Percentiles rank a stretch among this genome's conserved stretches.
phyloP scores from a whole-genome alignment of 2,888 invertebrate species.

The Philhelius pedissequus region DNA sequence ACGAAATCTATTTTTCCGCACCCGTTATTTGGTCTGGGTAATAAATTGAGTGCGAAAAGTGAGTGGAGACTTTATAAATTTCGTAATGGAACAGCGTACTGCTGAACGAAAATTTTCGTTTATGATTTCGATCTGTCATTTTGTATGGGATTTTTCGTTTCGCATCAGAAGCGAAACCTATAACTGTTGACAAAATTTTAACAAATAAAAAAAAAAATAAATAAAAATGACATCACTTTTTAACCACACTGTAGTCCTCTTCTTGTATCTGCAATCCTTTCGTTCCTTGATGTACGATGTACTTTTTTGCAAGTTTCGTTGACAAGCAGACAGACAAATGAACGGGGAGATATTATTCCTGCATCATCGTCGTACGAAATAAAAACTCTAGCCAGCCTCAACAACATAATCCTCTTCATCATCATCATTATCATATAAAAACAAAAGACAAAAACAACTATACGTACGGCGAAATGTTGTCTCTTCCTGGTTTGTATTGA shows the following conservation, averaged over 20 bases:
- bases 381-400: slow-evolving; percentile 18
- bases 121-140: too few relatives aligned
- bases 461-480: not conserved
- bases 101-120: too few relatives aligned
- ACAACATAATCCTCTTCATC: slow-evolving; percentile 37
- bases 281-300: not conserved
- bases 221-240: not conserved
- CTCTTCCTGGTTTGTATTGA: slow-evolving; percentile 43
- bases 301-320: not conserved
- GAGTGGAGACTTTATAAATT: too few relatives aligned
- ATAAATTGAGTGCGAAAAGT: too few relatives aligned
- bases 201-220: too few relatives aligned
- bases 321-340: slow-evolving; percentile 51
- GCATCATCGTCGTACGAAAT: slow-evolving; percentile 26
- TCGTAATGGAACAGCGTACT: too few relatives aligned
- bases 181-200: too few relatives aligned
- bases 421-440: slow-evolving; percentile 20
- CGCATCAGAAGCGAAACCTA: too few relatives aligned
- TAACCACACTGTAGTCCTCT: slow-evolving; percentile 2
- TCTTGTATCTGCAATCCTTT: not conserved
- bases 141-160: too few relatives aligned
- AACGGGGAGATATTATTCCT: slow-evolving; percentile 32
- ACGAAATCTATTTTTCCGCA: too few relatives aligned
- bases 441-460: not conserved
- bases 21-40: too few relatives aligned